These are phyloP conservation scores for Thymallus thymallus DNA, from an alignment of 2,113 vertebrate species.

Conservation along the genomic window DNA sequence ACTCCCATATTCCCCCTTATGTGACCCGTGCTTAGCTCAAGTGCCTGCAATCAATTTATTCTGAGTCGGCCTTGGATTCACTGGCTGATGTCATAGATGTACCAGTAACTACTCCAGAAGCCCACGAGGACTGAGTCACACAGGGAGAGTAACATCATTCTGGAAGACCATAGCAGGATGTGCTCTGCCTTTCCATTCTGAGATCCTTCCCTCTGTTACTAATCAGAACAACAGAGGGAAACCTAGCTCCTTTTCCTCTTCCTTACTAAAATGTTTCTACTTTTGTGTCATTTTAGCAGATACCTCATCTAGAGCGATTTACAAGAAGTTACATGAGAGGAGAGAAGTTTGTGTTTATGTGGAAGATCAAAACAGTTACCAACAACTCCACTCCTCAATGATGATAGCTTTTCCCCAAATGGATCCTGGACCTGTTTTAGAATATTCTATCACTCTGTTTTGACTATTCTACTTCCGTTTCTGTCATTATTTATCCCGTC, in stretches of 20 bases:
- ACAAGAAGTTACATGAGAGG: no score
- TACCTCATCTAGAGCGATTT: neutral
- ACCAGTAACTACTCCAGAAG: neutral
- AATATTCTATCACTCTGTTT: no score
- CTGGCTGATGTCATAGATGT: neutral
- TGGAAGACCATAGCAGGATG: neutral
- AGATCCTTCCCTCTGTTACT: constrained; percentile 3
- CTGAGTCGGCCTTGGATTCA: neutral
- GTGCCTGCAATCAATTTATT: neutral
- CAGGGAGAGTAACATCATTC: constrained; percentile 4
- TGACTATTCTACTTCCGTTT: no score
- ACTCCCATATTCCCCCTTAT: neutral
- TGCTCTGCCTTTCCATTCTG: neutral
- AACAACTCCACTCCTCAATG: no score
- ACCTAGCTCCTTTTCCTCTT: neutral
- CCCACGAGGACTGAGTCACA: neutral
- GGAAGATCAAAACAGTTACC: no score
- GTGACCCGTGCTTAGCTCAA: neutral
- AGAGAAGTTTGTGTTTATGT: no score
- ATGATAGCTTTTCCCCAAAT: no score
- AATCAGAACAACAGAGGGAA: neutral
- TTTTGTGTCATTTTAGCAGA: neutral
- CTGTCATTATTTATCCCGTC: no score
- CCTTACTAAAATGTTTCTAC: neutral
- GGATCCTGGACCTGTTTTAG: no score